Percentiles rank a stretch among this genome's conserved stretches.
Conservation (phyloP, 2,113 vertebrate genomes). For the Gnathonemus echidnorhynchus region DNA sequence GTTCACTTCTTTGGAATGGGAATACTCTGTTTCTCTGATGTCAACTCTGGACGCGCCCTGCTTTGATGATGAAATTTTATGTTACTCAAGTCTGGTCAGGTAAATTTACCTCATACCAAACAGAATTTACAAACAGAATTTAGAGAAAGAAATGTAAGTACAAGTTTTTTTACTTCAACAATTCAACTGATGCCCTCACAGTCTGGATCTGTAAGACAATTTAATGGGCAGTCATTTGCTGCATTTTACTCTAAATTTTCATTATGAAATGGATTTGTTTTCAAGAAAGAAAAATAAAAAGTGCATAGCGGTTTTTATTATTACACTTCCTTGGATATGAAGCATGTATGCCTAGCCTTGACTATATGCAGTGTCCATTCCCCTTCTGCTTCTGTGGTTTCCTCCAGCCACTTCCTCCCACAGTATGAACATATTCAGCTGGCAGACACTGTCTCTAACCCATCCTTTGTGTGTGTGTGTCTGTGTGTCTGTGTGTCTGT, state of each 20-base stretch:
- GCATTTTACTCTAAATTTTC: not conserved
- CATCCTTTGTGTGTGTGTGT: not conserved
- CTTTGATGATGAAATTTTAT: too few relatives aligned
- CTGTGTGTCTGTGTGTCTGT: too few relatives aligned
- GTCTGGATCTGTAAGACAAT: not conserved
- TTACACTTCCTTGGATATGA: not conserved
- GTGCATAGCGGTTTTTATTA: not conserved
- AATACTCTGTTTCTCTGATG: too few relatives aligned
- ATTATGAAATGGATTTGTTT: not conserved
- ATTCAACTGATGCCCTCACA: not conserved
- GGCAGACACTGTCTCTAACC: not conserved
- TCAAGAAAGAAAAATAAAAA: not conserved
- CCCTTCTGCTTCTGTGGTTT: not conserved
- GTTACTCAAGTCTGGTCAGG: too few relatives aligned
- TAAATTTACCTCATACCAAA: too few relatives aligned
- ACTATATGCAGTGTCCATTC: not conserved
- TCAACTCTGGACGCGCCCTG: too few relatives aligned
- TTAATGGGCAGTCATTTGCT: not conserved
- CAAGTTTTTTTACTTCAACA: too few relatives aligned
- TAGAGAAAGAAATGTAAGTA: too few relatives aligned
- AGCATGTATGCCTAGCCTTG: not conserved
- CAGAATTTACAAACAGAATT: too few relatives aligned
- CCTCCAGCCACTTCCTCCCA: not conserved
- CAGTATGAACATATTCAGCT: not conserved
- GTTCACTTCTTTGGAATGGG: too few relatives aligned